Base-by-base conservation (phyloP, 2,113 vertebrate species). In the Chloropsis cyanopogon region DNA sequence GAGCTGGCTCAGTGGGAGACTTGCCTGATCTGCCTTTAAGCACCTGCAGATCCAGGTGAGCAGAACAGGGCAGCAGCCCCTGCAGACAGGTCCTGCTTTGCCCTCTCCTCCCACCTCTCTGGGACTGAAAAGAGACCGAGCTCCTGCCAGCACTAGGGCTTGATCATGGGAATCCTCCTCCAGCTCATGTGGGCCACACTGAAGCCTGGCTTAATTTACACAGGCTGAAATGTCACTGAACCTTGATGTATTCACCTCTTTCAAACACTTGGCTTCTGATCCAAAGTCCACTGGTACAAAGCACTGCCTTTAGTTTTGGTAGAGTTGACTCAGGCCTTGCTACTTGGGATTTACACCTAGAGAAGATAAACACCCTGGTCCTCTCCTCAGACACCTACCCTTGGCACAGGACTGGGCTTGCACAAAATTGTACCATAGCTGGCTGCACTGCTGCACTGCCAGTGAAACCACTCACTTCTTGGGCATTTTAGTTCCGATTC, bases 261-360 rank as follows among this genome's bases (percentile, higher is more conserved):
- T 82, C 47, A 89, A 91, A 72, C 59, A 47, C 57, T 57, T 80
- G 42, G 44, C 31, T 83, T 73, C 75, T 86, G 64, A 59, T 39
- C 47, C 54, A 12, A 47, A 63, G 50, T 65, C 24, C 33, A 13
- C 6, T 54, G 22, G 42, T 77, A 53, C n/a, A 54, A 81, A 83
- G 56, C 63, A 35, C 66, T 47, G 47, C 0, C 57, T 69, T 10
- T 78, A 15, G 28, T 73, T 90, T 82, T 26, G 14, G 39, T 52
- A 56, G 66, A 50, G 35, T 88, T 88, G 82, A 68, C 50, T 94
- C 37, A 81, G 71, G 52, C 47, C 28, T 73, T 79, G 68, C 63
- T 86, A 9, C 71, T 75, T 72, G 70, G 53, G 71, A 73, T 39
- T 73, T 68, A 52, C 9, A 75, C 28, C 64, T 64, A 64, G 72